Conservation (phyloP, 2,113 vertebrate genomes). For the Pluvianellus socialis region DNA sequence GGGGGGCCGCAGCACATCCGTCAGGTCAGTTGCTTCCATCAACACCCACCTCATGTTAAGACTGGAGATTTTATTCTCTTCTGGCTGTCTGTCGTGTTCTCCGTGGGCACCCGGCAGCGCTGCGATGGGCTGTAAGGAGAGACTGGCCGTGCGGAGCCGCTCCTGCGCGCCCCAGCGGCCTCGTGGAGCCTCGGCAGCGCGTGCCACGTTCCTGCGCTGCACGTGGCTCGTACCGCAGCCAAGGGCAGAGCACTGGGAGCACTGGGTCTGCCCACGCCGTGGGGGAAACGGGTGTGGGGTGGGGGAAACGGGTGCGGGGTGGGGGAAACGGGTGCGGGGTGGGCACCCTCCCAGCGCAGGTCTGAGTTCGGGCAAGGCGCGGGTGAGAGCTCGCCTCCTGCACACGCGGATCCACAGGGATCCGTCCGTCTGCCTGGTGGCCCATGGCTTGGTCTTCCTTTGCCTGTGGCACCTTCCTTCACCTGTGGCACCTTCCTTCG, state of each 20-base stretch:
- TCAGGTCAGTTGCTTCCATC: neutral
- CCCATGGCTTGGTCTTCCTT: neutral
- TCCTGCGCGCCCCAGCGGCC: neutral
- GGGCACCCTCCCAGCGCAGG: neutral
- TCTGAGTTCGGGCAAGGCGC: neutral
- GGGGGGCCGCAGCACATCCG: neutral
- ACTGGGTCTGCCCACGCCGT: neutral
- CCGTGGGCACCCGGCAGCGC: neutral
- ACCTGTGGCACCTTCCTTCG: neutral
- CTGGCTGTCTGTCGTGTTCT: neutral
- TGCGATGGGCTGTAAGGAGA: neutral
- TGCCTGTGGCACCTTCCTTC: neutral
- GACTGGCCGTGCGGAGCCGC: neutral
- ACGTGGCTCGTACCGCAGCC: too few relatives aligned
- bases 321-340: neutral
- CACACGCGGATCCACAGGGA: accelerated
- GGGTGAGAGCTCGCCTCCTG: neutral
- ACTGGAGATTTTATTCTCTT: neutral
- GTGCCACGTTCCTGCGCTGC: too few relatives aligned
- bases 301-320: neutral
- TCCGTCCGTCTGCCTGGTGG: too few relatives aligned
- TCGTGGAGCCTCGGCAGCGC: too few relatives aligned
- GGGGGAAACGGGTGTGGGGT: neutral
- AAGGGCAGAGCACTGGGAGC: neutral
- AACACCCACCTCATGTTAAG: too few relatives aligned